These are phyloP conservation scores for Dicranocentrus wangi DNA, from an alignment of 2,888 invertebrate genomes.

Conservation along the genomic window DNA sequence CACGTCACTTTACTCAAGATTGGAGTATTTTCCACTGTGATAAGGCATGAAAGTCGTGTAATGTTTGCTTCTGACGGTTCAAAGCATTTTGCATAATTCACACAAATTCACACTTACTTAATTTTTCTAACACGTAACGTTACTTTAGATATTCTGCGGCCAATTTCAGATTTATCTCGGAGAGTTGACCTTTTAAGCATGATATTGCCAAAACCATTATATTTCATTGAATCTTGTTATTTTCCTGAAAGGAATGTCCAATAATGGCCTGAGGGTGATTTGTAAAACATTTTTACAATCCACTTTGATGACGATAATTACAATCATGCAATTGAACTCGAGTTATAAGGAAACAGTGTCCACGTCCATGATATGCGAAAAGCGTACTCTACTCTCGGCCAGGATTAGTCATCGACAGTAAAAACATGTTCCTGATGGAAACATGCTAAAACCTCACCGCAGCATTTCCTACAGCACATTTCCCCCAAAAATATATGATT, in stretches of 20 bases:
- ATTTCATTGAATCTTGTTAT: not conserved
- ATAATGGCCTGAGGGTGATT: constrained; percentile 44
- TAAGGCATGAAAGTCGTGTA: constrained; percentile 16
- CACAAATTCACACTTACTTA: constrained; percentile 58
- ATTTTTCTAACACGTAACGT: constrained; percentile 47
- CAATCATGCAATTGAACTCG: constrained; percentile 22
- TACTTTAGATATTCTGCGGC: constrained; percentile 18
- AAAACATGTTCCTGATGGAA: too few species aligned
- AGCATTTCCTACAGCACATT: not conserved
- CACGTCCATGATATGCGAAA: too few species aligned
- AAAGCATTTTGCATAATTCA: constrained; percentile 59
- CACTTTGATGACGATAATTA: constrained; percentile 27
- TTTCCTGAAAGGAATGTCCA: constrained; percentile 29
- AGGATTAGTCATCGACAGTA: too few species aligned
- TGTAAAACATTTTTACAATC: constrained; percentile 19
- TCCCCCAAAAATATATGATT: constrained; percentile 4
- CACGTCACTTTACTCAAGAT: constrained; percentile 48
- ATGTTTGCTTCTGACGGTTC: constrained; percentile 10
- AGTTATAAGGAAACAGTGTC: too few species aligned
- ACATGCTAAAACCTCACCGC: too few species aligned
- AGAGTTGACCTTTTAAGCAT: constrained; percentile 54
- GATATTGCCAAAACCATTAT: not conserved
- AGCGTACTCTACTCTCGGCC: too few species aligned
- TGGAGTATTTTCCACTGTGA: constrained; percentile 3
- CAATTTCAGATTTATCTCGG: constrained; percentile 48